Percentiles rank a stretch among this genome's conserved stretches.
Evolutionary conservation across 2,797 vertebrate genomes (phyloP).

Genomic region (Tiaroga cobitis): DNA sequence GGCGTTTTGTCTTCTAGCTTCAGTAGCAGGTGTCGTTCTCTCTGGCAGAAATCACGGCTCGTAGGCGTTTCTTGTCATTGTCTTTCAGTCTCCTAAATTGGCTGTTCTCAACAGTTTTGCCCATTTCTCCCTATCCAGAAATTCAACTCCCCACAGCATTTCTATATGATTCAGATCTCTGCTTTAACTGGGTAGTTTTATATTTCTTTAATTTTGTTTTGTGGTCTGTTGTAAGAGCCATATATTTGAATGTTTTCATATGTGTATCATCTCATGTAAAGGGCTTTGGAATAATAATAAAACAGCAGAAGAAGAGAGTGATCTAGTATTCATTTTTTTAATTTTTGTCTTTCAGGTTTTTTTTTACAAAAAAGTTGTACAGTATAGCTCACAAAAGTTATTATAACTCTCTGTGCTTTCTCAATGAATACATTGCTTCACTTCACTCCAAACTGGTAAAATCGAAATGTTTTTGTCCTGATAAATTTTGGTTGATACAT

Average conservation of each 20-base stretch:
- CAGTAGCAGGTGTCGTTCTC: slow-evolving; percentile 24
- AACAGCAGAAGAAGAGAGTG: neutral
- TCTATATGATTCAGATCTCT: neutral
- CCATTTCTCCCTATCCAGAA: neutral
- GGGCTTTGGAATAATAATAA: slow-evolving; percentile 5
- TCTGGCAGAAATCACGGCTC: slow-evolving; percentile 7
- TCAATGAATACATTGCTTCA: slow-evolving; percentile 31
- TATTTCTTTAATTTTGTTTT: neutral
- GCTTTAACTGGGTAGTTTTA: neutral
- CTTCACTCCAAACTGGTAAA: slow-evolving; percentile 36
- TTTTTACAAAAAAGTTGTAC: neutral
- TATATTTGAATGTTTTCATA: neutral
- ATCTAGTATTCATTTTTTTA: neutral
- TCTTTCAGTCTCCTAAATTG: slow-evolving; percentile 10
- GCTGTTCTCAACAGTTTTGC: neutral
- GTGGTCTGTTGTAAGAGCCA: neutral
- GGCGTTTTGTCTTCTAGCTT: neutral
- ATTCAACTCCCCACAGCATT: neutral
- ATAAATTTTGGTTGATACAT: neutral
- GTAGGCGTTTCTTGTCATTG: slow-evolving; percentile 29
- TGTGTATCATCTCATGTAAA: neutral
- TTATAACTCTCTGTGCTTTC: slow-evolving; percentile 26
- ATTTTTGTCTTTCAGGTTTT: neutral
- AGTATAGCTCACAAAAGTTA: slow-evolving; percentile 16
- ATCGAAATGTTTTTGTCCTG: slow-evolving; percentile 8